These are phyloP conservation scores for Betta splendens DNA, from an alignment of 2,797 vertebrate genomes.

Conservation along the genomic window DNA sequence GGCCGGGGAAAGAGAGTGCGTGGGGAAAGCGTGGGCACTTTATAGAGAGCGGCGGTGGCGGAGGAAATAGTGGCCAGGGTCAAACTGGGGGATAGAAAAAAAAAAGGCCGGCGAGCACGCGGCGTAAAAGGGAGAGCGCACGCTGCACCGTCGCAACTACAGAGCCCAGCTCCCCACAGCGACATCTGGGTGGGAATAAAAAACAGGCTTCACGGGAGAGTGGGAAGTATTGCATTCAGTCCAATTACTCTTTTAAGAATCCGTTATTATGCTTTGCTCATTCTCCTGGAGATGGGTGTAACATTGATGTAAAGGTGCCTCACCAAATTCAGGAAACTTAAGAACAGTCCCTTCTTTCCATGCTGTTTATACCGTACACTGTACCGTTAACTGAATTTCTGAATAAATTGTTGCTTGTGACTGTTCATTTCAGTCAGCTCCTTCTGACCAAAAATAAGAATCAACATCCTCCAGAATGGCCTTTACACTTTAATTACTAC, in stretches of 20 bases:
- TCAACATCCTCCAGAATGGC: slow-evolving; percentile 51
- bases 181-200: slow-evolving; percentile 76
- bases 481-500: slow-evolving; percentile 71
- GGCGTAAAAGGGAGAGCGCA: slow-evolving; percentile 73
- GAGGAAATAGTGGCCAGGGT: slow-evolving; percentile 79
- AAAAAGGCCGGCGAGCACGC: slow-evolving; percentile 50
- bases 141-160: slow-evolving; percentile 46
- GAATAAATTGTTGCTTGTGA: slow-evolving; percentile 43
- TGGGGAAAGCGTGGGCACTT: slow-evolving; percentile 77
- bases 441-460: not conserved
- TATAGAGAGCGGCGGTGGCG: slow-evolving; percentile 78
- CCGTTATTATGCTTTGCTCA: slow-evolving; percentile 57
- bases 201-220: not conserved
- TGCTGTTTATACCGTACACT: not conserved
- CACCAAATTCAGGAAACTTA: slow-evolving; percentile 57
- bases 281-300: slow-evolving; percentile 39
- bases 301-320: slow-evolving; percentile 45
- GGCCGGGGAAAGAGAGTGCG: slow-evolving; percentile 83
- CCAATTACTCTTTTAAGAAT: not conserved
- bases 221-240: slow-evolving; percentile 44
- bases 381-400: slow-evolving; percentile 52
- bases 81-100: slow-evolving; percentile 64
- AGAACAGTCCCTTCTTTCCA: slow-evolving; percentile 23
- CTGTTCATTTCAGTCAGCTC: not conserved
- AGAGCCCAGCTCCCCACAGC: slow-evolving; percentile 73